Percentiles rank a stretch among this genome's conserved stretches.
phyloP scores from a whole-genome alignment of 2,888 invertebrate species.

The Ormyrus nitidulus region DNA sequence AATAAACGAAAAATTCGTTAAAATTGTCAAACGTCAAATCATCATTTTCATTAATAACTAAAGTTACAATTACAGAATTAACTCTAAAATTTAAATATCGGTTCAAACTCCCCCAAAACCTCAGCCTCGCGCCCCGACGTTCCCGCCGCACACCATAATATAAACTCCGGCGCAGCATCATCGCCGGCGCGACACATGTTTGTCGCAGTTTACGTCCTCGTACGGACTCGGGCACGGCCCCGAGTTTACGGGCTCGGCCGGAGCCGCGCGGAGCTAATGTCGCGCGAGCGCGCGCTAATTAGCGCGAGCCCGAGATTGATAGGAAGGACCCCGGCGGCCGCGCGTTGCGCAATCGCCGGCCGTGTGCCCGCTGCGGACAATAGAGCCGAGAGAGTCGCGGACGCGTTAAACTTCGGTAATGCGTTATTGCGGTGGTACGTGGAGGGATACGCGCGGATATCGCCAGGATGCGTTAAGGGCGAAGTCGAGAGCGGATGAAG shows the following conservation, averaged over 20 bases:
- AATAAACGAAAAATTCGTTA: too few species aligned
- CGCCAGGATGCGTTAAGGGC: too few species aligned
- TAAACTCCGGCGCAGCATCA: not conserved
- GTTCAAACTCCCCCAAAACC: too few species aligned
- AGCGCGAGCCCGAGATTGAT: conserved; percentile 61
- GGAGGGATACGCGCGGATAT: too few species aligned
- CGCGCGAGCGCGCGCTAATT: conserved; percentile 61
- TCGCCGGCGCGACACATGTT: not conserved
- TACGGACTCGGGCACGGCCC: conserved; percentile 6
- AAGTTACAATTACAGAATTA: too few species aligned
- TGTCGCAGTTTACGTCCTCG: not conserved
- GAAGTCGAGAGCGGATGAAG: too few species aligned
- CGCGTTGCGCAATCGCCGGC: conserved; percentile 60
- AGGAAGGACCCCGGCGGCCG: conserved; percentile 57
- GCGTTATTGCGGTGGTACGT: not conserved
- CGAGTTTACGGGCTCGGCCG: conserved; percentile 57
- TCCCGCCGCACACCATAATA: not conserved
- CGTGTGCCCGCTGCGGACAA: conserved; percentile 4
- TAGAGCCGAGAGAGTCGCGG: not conserved
- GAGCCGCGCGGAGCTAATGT: conserved; percentile 56
- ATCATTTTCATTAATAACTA: too few species aligned
- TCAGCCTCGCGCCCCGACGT: too few species aligned
- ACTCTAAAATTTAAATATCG: too few species aligned
- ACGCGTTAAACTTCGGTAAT: not conserved
- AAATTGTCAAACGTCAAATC: too few species aligned